Percentiles rank a stretch among this genome's conserved stretches.
Evolutionary conservation across 2,797 vertebrate species (phyloP).

Genomic region (Trachops cirrhosus): DNA sequence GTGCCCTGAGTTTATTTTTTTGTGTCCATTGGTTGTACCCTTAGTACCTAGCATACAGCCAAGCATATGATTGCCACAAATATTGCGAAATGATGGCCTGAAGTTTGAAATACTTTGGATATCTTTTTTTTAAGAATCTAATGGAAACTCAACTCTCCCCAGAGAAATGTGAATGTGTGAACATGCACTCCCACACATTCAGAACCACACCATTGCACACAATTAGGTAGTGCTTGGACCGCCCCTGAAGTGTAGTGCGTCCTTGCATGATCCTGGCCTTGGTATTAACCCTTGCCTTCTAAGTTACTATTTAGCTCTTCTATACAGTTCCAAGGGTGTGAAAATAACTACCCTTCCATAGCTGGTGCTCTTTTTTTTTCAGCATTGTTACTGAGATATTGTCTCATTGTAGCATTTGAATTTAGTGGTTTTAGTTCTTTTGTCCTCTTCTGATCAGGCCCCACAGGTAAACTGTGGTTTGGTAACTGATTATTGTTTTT

Average conservation of each 20-base stretch:
- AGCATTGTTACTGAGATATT: background rate
- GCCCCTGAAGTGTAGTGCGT: background rate
- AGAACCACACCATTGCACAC: background rate
- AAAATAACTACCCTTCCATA: background rate
- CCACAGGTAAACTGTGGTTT: background rate
- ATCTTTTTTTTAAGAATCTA: background rate
- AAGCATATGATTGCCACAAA: background rate
- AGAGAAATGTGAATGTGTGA: background rate
- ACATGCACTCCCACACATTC: background rate
- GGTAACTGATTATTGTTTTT: slow-evolving; percentile 4
- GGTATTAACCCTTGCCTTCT: background rate
- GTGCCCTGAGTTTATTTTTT: background rate
- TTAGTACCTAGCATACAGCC: background rate
- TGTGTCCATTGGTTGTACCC: background rate
- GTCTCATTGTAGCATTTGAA: background rate
- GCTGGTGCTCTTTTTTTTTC: background rate
- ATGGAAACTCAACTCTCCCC: background rate
- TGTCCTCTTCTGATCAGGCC: background rate
- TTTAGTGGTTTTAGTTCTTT: background rate
- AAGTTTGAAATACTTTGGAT: background rate
- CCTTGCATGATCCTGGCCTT: background rate
- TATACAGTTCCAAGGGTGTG: background rate
- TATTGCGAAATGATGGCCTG: background rate
- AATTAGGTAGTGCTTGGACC: background rate
- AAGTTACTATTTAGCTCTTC: background rate